Percentiles rank a stretch among this genome's conserved stretches.
phyloP scores from a whole-genome alignment of 2,797 vertebrate species.

The Crax fasciolata region DNA sequence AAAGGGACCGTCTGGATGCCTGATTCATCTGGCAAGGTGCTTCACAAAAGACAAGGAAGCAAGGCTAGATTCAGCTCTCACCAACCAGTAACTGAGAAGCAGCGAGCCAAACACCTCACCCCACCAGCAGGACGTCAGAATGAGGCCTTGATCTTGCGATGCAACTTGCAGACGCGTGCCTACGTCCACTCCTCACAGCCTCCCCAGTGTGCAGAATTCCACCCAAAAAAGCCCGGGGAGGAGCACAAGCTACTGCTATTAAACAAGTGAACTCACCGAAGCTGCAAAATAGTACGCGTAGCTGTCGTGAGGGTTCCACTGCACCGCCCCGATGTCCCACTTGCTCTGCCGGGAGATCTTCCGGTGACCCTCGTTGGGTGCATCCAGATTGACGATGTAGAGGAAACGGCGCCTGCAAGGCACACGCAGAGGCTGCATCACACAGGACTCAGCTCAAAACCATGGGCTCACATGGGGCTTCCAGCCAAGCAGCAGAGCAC shows the following conservation, averaged over 20 bases:
- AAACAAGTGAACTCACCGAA: slow-evolving; percentile 84
- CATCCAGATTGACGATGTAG: slow-evolving; percentile 94
- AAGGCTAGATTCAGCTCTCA: not conserved
- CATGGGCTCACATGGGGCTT: not conserved
- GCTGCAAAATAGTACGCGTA: slow-evolving; percentile 93
- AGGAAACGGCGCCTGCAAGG: slow-evolving; percentile 91
- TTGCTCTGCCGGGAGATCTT: slow-evolving; percentile 97
- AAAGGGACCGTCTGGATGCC: not conserved
- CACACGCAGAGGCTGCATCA: not conserved
- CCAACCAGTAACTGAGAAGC: not conserved
- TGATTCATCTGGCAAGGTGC: not conserved
- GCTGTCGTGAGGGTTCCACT: slow-evolving; percentile 94
- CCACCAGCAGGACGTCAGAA: not conserved
- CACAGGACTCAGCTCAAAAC: not conserved
- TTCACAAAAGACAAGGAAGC: not conserved
- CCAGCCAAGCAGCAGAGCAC: not conserved
- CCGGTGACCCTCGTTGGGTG: slow-evolving; percentile 89
- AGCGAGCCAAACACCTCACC: not conserved
- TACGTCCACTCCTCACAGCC: not conserved
- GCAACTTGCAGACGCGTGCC: not conserved
- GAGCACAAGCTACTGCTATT: fast-evolving
- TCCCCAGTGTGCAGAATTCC: not conserved
- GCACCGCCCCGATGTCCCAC: slow-evolving; percentile 97
- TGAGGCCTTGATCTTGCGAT: not conserved
- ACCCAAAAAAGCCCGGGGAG: not conserved